These are phyloP conservation scores for Diabrotica virgifera DNA, from an alignment of 1,140 invertebrate species.

Conservation along the genomic window DNA sequence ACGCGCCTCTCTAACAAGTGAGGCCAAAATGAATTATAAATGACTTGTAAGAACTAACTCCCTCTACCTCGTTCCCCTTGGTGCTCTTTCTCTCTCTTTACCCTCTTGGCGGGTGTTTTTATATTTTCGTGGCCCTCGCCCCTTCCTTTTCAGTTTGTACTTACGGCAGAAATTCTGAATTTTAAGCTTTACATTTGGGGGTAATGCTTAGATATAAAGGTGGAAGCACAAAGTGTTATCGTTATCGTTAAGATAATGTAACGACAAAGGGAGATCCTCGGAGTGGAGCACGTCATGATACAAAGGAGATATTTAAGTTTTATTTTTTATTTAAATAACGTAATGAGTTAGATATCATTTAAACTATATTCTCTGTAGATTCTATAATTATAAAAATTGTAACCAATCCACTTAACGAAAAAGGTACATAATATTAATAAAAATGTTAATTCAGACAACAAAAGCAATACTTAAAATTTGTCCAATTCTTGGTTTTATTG, in stretches of 20 bases:
- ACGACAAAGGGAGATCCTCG: not conserved
- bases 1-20: constrained; percentile 41
- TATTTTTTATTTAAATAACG: no score
- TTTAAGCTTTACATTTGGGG: constrained; percentile 35
- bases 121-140: constrained; percentile 34
- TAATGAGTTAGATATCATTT: no score
- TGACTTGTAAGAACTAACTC: constrained; percentile 45
- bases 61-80: constrained; percentile 31
- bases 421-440: no score
- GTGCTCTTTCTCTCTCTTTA: constrained; percentile 24
- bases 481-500: no score
- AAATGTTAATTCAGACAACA: no score
- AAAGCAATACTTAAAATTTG: no score
- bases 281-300: not conserved
- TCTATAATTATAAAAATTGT: no score
- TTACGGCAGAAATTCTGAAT: constrained; percentile 28
- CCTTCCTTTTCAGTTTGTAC: constrained; percentile 14
- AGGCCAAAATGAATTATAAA: constrained; percentile 40
- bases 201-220: constrained; percentile 23
- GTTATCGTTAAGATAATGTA: not conserved
- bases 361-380: no score
- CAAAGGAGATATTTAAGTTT: no score
- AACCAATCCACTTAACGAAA: no score
- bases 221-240: not conserved
- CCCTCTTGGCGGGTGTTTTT: constrained; percentile 35